phyloP scores from a whole-genome alignment of 2,888 invertebrate species.

The Oligia fasciuncula region DNA sequence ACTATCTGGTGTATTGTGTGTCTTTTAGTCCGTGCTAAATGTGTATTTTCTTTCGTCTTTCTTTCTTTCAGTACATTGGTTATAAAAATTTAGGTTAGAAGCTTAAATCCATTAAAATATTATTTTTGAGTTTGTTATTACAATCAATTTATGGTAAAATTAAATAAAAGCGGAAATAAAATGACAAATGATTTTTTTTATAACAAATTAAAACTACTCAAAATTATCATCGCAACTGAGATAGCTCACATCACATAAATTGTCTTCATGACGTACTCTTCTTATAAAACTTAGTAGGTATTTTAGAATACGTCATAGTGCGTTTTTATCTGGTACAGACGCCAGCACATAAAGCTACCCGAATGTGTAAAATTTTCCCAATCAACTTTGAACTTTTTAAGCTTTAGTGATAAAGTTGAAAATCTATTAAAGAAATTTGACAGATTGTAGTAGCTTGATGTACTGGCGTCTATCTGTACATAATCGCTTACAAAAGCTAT shows the following conservation, averaged over 20 bases:
- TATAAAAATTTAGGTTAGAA: not conserved
- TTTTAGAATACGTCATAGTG: not conserved
- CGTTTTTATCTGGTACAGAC: too few species aligned
- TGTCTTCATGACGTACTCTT: not conserved
- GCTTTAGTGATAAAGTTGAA: too few species aligned
- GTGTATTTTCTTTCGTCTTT: too few species aligned
- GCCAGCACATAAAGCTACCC: too few species aligned
- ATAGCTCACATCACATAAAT: not conserved
- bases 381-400: too few species aligned
- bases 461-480: too few species aligned
- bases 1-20: too few species aligned
- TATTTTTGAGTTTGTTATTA: not conserved
- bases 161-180: not conserved
- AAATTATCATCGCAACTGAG: not conserved
- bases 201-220: not conserved
- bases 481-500: not conserved
- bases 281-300: not conserved
- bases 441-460: too few species aligned
- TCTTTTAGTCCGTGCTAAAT: too few species aligned
- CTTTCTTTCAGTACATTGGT: not conserved
- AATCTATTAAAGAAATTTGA: too few species aligned
- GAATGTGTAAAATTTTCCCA: too few species aligned
- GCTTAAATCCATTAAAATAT: not conserved
- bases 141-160: not conserved
- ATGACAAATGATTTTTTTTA: not conserved